Conservation (phyloP, 2,888 invertebrate genomes). For the Drosophila tripunctata region DNA sequence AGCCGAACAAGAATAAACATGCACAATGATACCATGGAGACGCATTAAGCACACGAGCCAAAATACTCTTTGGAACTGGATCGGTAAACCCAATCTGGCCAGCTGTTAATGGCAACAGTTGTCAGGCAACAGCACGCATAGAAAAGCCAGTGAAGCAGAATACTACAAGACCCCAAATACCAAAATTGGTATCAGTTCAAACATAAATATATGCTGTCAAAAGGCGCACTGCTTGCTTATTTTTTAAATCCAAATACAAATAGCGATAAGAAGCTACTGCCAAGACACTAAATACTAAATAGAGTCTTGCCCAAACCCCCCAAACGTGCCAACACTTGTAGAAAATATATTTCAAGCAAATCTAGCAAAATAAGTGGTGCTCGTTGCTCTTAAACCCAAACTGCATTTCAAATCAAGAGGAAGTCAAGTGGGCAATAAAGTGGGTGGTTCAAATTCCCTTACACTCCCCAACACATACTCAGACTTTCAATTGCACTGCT, state of each 20-base stretch:
- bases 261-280: slow-evolving; percentile 25
- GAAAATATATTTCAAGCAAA: slow-evolving; percentile 50
- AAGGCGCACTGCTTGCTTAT: background rate
- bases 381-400: slow-evolving; percentile 52
- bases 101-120: slow-evolving; percentile 80
- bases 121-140: slow-evolving; percentile 55
- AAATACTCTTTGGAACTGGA: slow-evolving; percentile 25
- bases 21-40: slow-evolving; percentile 66
- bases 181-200: slow-evolving; percentile 27
- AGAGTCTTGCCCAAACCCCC: background rate
- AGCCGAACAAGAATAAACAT: slow-evolving; percentile 25
- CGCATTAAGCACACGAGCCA: slow-evolving; percentile 65
- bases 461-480: slow-evolving; percentile 2
- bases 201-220: slow-evolving; percentile 51
- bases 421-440: slow-evolving; percentile 58
- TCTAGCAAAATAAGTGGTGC: slow-evolving; percentile 52
- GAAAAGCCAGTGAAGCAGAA: slow-evolving; percentile 4
- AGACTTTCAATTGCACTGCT: slow-evolving; percentile 59
- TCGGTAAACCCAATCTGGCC: slow-evolving; percentile 22
- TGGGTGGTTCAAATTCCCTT: slow-evolving; percentile 23
- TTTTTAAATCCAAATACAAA: slow-evolving; percentile 41
- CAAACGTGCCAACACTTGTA: slow-evolving; percentile 27
- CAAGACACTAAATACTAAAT: background rate
- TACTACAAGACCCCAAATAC: slow-evolving; percentile 1
- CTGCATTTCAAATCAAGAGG: slow-evolving; percentile 67